Percentiles rank a stretch among this genome's conserved stretches.
Evolutionary conservation across 2,888 invertebrate species (phyloP).

Genomic region (Vandiemenella viatica): DNA sequence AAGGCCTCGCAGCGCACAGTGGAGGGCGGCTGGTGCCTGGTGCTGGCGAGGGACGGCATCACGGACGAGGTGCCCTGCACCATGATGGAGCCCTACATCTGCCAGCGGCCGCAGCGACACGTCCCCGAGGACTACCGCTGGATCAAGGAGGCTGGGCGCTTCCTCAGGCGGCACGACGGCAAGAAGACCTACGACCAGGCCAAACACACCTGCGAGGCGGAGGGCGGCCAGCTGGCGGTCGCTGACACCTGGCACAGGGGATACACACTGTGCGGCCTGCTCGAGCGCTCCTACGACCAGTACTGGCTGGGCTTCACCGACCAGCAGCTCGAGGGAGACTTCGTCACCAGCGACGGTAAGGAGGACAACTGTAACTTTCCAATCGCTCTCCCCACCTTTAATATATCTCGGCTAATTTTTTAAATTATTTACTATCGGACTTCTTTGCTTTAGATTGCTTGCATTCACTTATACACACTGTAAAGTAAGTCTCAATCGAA

Average conservation of each 20-base stretch:
- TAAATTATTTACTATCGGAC: no score
- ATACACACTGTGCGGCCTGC: neutral
- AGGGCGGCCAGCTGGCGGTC: neutral
- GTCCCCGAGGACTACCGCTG: no score
- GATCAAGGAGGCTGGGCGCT: neutral
- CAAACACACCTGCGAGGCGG: neutral
- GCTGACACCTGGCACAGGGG: neutral
- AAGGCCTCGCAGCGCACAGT: neutral
- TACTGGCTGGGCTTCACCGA: neutral
- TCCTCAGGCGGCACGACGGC: neutral
- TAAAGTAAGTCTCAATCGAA: no score
- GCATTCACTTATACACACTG: no score
- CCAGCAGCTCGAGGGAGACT: neutral
- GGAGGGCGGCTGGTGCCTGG: no score
- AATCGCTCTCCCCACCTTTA: no score
- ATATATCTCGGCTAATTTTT: no score
- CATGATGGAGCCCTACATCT: neutral
- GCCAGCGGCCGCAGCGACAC: neutral
- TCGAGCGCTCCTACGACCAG: neutral
- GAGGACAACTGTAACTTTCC: no score
- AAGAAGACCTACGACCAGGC: neutral
- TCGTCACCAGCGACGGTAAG: neutral
- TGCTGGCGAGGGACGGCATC: neutral
- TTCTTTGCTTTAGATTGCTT: no score
- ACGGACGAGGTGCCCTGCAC: neutral